Evolutionary conservation across 2,113 vertebrate species (phyloP).

Genomic region (Hiodon tergisus): DNA sequence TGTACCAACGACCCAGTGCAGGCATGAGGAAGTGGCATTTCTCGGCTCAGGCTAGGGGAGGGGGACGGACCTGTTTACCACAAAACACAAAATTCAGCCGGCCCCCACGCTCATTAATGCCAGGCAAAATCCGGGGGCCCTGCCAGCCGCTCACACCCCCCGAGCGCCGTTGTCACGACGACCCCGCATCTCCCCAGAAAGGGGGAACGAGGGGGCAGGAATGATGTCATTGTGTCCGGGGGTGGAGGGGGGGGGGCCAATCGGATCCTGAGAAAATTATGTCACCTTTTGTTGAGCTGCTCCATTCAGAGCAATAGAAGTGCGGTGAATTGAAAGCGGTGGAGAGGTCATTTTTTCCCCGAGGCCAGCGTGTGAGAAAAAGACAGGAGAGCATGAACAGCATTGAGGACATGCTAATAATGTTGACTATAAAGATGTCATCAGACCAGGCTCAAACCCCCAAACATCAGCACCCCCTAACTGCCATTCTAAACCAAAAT

Average conservation of each 20-base stretch:
- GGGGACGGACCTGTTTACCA: slow-evolving; percentile 54
- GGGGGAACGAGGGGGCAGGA: slow-evolving; percentile 38
- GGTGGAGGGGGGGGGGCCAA: slow-evolving; percentile 60
- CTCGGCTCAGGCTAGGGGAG: not conserved
- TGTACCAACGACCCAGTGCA: not conserved
- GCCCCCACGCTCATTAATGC: slow-evolving; percentile 53
- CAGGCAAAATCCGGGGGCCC: slow-evolving; percentile 45
- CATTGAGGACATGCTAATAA: slow-evolving; percentile 69
- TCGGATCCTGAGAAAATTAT: slow-evolving; percentile 70
- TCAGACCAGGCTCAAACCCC: slow-evolving; percentile 57
- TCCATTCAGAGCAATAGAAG: slow-evolving; percentile 80
- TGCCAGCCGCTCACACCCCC: slow-evolving; percentile 55
- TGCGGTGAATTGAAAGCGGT: slow-evolving; percentile 73
- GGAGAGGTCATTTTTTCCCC: slow-evolving; percentile 53
- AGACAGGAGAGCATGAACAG: slow-evolving; percentile 43
- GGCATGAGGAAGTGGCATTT: slow-evolving; percentile 28
- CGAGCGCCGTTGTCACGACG: slow-evolving; percentile 66
- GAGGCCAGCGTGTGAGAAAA: slow-evolving; percentile 22
- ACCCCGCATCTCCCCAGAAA: slow-evolving; percentile 67
- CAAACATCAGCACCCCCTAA: slow-evolving; percentile 41
- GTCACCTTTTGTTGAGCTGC: slow-evolving; percentile 74
- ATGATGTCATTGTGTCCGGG: slow-evolving; percentile 69
- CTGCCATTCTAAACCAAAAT: slow-evolving; percentile 33
- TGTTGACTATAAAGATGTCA: slow-evolving; percentile 79
- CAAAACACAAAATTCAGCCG: slow-evolving; percentile 50